Evolutionary conservation across 92 coral and sea anemone species (phyloP), one percentile per base, ranked within the genome.

Genomic region (Galaxea fascicularis): DNA sequence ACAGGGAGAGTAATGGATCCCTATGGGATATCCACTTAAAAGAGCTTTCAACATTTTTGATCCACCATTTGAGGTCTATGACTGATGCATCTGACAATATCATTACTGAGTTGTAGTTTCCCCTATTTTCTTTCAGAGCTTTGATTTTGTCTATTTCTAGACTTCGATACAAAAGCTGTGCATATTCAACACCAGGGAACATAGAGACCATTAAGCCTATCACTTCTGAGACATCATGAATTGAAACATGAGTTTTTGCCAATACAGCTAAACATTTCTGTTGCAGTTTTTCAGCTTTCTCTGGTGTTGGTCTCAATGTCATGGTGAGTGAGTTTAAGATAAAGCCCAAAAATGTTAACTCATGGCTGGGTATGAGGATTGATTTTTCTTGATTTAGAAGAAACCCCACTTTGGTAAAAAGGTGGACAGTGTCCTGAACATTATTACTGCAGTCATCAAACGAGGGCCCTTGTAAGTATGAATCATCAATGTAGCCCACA

Each of bases 111-210:
- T n/a, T n/a, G n/a, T n/a, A n/a, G n/a, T n/a, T n/a, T n/a, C n/a
- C n/a, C n/a, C n/a, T n/a, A n/a, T n/a, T n/a, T n/a, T n/a, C n/a
- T n/a, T n/a, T n/a, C n/a, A n/a, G n/a, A n/a, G n/a, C n/a, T n/a
- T n/a, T n/a, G n/a, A n/a, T n/a, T 53, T 53, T 53, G 59, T 53
- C 59, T 53, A 65, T 73, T 76, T 88, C 81, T 17, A 82, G 75
- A 73, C 82, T 82, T 53, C 88, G 65, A 58, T 88, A 53, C 18
- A 53, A 53, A 88, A n/a, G 68, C 73, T 82, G 83, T 18, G 87
- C 85, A 84, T 65, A 88, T 46, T 74, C 81, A 82, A 83, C 92
- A 56, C 86, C 92, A 60, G 86, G 82, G 69, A 89, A 89, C 51
- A 73, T 77, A 73, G 89, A 79, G 45, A 89, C 92, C 84, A 84